Conservation (phyloP, 2,888 invertebrate species). For the Caenorhabditis sp. region DNA sequence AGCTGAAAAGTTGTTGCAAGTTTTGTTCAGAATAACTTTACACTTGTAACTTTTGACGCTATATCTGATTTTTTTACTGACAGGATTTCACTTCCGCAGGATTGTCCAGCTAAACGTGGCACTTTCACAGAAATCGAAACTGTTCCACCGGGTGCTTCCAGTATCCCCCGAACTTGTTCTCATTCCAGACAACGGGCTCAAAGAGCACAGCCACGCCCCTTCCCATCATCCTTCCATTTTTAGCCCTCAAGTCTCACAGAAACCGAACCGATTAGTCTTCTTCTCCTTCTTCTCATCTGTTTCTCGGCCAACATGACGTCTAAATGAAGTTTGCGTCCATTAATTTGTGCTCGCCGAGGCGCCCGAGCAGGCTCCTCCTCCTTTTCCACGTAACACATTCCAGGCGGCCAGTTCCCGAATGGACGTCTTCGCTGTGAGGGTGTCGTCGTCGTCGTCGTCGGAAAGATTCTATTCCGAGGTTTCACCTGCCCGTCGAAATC, state of each 20-base stretch:
- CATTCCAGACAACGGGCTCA: too few relatives aligned
- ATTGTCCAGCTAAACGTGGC: too few relatives aligned
- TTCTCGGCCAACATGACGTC: constrained; percentile 16
- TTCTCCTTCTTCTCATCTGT: not conserved
- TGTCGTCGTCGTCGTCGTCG: not conserved
- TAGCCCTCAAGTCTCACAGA: not conserved
- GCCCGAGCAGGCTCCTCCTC: not conserved
- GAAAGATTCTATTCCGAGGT: constrained; percentile 11
- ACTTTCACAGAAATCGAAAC: too few relatives aligned
- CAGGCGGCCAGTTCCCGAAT: constrained; percentile 21
- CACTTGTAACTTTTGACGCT: too few relatives aligned
- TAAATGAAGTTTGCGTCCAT: constrained; percentile 13
- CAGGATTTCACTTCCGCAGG: too few relatives aligned
- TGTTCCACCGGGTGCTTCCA: too few relatives aligned
- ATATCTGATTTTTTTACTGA: too few relatives aligned
- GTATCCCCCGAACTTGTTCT: too few relatives aligned
- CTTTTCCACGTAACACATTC: constrained; percentile 6
- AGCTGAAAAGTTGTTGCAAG: too few relatives aligned
- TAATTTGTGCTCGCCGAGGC: constrained; percentile 3
- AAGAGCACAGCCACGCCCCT: too few relatives aligned
- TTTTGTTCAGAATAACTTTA: too few relatives aligned
- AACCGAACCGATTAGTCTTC: constrained; percentile 27
- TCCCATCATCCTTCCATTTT: not conserved
- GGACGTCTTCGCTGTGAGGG: not conserved
- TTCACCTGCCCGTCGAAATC: constrained; percentile 22